Conservation (phyloP, 2,113 vertebrate species). For the Malurus elegans region DNA sequence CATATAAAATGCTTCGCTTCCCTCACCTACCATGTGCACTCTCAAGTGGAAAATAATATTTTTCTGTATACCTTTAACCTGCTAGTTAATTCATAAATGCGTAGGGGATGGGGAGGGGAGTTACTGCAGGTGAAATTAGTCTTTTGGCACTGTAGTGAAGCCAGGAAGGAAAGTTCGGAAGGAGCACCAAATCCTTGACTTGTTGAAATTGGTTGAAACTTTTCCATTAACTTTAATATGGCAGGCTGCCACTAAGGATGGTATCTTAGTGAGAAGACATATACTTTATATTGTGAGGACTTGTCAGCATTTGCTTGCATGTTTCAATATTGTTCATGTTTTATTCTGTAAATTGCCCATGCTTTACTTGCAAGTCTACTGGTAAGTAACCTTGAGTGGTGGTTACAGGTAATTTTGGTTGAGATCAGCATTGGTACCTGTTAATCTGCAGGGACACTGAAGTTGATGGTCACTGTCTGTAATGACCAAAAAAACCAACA, state of each 20-base stretch:
- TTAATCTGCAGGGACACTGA: neutral
- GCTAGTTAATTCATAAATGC: neutral
- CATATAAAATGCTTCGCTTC: neutral
- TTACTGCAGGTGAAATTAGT: neutral
- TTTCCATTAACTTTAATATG: neutral
- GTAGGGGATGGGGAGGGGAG: neutral
- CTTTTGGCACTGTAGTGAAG: neutral
- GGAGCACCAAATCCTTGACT: neutral
- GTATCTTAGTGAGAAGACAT: neutral
- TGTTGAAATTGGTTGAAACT: neutral
- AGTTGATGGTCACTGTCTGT: neutral
- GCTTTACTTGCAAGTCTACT: neutral
- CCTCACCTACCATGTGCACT: neutral
- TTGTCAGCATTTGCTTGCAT: neutral
- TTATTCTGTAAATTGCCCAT: neutral
- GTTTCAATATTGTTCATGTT: neutral
- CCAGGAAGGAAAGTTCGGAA: neutral
- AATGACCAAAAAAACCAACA: neutral
- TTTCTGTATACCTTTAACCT: neutral
- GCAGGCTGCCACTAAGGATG: neutral
- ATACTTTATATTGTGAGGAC: neutral
- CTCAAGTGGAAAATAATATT: neutral
- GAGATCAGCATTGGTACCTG: neutral
- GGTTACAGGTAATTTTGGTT: neutral
- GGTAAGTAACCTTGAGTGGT: neutral